These are phyloP conservation scores for Heliocidaris tuberculata DNA, from an alignment of 35 echinoderm and acorn worm species.

Conservation along the genomic window DNA sequence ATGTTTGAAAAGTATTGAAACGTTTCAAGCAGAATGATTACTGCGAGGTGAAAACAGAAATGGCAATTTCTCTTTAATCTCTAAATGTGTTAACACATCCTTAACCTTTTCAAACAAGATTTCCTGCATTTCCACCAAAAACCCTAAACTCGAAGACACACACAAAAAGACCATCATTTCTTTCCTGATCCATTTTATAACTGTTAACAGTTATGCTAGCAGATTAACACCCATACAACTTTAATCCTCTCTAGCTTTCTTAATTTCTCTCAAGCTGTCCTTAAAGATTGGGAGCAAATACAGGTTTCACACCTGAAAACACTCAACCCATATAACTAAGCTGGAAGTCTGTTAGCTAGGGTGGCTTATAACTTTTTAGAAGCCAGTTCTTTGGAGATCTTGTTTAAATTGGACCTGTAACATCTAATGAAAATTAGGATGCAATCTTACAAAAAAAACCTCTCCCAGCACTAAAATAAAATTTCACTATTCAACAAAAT, in stretches of 20 bases:
- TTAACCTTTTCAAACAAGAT: not conserved
- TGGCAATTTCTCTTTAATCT: not conserved
- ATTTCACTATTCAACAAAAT: too few species aligned
- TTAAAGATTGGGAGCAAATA: not conserved
- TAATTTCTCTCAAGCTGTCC: not conserved
- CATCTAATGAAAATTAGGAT: too few species aligned
- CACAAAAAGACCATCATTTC: not conserved
- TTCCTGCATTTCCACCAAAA: too few species aligned
- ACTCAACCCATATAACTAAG: not conserved
- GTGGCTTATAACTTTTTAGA: not conserved
- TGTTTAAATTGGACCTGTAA: not conserved
- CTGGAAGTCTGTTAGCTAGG: not conserved
- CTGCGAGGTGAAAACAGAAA: not conserved
- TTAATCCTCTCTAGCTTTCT: not conserved
- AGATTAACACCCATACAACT: not conserved
- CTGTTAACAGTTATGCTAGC: conserved; percentile 2
- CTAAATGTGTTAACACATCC: not conserved
- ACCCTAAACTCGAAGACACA: not conserved
- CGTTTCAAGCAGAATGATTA: not conserved
- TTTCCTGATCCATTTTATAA: not conserved
- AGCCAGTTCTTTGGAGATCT: not conserved
- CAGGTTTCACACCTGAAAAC: not conserved
- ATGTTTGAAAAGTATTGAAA: not conserved
- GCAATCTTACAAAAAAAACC: too few species aligned
- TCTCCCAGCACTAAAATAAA: too few species aligned